Evolutionary conservation across 1,140 invertebrate genomes (phyloP).

Genomic region (Cydia splendana): DNA sequence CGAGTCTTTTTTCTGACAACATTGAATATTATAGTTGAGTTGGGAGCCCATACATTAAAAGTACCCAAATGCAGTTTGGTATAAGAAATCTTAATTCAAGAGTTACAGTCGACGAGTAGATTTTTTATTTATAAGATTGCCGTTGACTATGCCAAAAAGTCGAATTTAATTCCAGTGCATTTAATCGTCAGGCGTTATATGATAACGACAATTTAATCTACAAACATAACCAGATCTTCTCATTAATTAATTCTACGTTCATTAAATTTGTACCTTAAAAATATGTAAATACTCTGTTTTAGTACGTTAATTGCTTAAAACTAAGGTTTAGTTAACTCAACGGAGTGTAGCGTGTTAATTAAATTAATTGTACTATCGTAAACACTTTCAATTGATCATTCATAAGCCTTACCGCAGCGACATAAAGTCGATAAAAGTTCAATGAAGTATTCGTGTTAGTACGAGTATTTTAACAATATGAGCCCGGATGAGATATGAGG

Average conservation of each 20-base stretch:
- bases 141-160: too few species aligned
- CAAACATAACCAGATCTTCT: too few species aligned
- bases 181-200: too few species aligned
- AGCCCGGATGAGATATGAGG: slow-evolving; percentile 55
- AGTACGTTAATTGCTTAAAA: slow-evolving; percentile 8
- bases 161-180: too few species aligned
- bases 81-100: too few species aligned
- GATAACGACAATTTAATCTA: too few species aligned
- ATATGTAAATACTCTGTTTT: slow-evolving; percentile 25
- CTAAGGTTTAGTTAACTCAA: slow-evolving; percentile 9
- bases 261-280: slow-evolving; percentile 3
- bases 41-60: too few species aligned
- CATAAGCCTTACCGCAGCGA: background rate
- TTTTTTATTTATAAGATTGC: too few species aligned
- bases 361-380: slow-evolving; percentile 35
- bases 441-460: slow-evolving; percentile 29
- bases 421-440: background rate
- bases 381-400: background rate
- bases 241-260: slow-evolving; percentile 1
- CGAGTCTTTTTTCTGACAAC: too few species aligned
- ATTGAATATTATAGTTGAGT: too few species aligned
- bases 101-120: too few species aligned
- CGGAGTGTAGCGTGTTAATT: slow-evolving; percentile 37
- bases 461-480: slow-evolving; percentile 35
- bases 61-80: too few species aligned